Evolutionary conservation across 2,113 vertebrate genomes (phyloP), one percentile per base, ranked within the genome.

Genomic region (Heterotis niloticus): DNA sequence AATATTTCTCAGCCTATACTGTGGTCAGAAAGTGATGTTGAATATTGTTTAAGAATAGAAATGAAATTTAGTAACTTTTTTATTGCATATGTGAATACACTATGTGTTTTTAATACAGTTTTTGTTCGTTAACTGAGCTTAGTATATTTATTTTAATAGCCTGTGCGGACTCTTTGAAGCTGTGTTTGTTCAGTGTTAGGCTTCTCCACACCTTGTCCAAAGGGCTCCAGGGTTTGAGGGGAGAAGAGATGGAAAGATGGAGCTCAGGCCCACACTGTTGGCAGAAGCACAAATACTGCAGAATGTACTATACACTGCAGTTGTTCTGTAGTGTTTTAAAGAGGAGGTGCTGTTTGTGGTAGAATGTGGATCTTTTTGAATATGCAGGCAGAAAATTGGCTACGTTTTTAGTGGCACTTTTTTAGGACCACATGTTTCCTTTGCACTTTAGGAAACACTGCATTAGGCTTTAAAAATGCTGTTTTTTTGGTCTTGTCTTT

Each of bases 241-340:
- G 16, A 10, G 52, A 18, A 71, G 11, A 59, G 56, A 73, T 17
- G n/a, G 54, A 57, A 7, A 54, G 71, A 44, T 62, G 59, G 1
- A 20, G 13, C 18, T 62, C 18, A 11, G 2, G 59, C 59, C 13
- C 13, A 20, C 18, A 62, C 3, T 14, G 18, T 13, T 68, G 26
- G 66, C 12, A 18, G 18, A 62, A 62, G 73, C 56, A 75, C 74
- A 75, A 75, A 75, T 75, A 74, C 71, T 74, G 71, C 52, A 74
- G 71, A 74, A 74, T 16, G 14, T 17, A 20, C 13, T 44, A 7
- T 44, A 44, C 7, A 7, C 34, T 7, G 14, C 20, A 62, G 11
- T 10, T 62, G 59, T 62, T 62, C 3, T 14, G 59, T 62, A 62
- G 59, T 2, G 10, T 11, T 62, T 62, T 44, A 44, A 16, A 72